Percentiles rank a stretch among this genome's conserved stretches.
phyloP scores from a whole-genome alignment of 1,140 invertebrate genomes.

The Papilio glaucus region DNA sequence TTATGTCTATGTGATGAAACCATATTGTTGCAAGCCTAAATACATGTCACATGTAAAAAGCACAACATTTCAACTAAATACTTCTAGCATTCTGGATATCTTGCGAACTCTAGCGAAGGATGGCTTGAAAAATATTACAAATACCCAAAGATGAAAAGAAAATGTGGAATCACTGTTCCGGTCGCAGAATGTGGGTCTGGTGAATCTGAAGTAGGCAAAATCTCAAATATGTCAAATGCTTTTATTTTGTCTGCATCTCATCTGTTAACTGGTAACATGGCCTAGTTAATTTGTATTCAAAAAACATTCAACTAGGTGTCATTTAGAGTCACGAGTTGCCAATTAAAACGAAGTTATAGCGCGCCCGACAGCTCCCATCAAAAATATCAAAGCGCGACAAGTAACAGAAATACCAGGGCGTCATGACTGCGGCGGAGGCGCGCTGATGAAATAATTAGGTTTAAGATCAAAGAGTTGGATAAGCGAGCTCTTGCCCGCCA shows the following conservation, averaged over 20 bases:
- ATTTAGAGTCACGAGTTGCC: not conserved
- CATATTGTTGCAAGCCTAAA: no score
- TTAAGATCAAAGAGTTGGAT: conserved; percentile 60
- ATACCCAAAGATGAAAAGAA: no score
- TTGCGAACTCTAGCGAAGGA: no score
- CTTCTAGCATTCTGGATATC: no score
- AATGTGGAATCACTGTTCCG: no score
- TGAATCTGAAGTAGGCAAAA: no score
- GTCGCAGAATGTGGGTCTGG: no score
- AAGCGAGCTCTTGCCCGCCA: conserved; percentile 49
- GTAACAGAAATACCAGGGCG: conserved; percentile 56
- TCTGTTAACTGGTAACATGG: not conserved
- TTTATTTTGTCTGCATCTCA: not conserved
- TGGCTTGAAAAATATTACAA: no score
- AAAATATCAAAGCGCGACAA: conserved; percentile 50
- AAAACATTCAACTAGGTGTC: conserved; percentile 7
- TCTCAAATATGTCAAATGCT: not conserved
- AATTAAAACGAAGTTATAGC: conserved; percentile 26
- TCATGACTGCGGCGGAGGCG: conserved; percentile 46
- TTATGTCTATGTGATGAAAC: no score
- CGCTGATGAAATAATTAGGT: conserved; percentile 59
- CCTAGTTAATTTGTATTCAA: not conserved
- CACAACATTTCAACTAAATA: no score
- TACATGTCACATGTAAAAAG: no score
- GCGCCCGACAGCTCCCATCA: conserved; percentile 40